A percentile compares a stretch with the other conserved stretches of the same genome.
These are phyloP conservation scores for Gari tellinella DNA, from an alignment of 2,888 invertebrate species.

Conservation along the genomic window DNA sequence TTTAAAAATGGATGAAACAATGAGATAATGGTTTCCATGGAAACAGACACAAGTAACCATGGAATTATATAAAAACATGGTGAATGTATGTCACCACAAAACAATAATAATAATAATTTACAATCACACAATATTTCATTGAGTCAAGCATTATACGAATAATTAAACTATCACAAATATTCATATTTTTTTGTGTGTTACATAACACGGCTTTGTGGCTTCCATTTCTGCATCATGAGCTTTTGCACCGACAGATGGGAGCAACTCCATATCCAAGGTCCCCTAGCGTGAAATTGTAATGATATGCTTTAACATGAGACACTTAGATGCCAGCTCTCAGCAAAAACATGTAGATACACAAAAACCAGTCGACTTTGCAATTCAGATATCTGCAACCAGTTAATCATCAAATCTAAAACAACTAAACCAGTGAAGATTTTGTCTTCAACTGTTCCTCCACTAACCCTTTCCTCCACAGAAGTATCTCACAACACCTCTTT, in stretches of 20 bases:
- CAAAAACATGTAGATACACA: not conserved
- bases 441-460: slow-evolving; percentile 6
- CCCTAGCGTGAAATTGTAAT: slow-evolving; percentile 7
- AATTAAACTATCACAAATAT: slow-evolving; percentile 57
- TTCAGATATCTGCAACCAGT: no score
- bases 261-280: not conserved
- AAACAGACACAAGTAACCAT: no score
- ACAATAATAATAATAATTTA: slow-evolving; percentile 53
- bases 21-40: no score
- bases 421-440: not conserved
- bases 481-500: no score
- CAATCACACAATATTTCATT: slow-evolving; percentile 44
- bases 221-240: not conserved
- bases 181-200: slow-evolving; percentile 42
- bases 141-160: slow-evolving; percentile 50
- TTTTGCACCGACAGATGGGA: not conserved
- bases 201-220: slow-evolving; percentile 27
- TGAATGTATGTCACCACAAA: slow-evolving; percentile 29
- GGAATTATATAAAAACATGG: slow-evolving; percentile 17
- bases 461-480: no score
- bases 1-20: no score
- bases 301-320: slow-evolving; percentile 19
- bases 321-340: slow-evolving; percentile 6
- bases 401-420: not conserved
- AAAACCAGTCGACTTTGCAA: no score